Base-by-base conservation (phyloP, 1,140 invertebrate genomes). In the Drosophila elegans region DNA sequence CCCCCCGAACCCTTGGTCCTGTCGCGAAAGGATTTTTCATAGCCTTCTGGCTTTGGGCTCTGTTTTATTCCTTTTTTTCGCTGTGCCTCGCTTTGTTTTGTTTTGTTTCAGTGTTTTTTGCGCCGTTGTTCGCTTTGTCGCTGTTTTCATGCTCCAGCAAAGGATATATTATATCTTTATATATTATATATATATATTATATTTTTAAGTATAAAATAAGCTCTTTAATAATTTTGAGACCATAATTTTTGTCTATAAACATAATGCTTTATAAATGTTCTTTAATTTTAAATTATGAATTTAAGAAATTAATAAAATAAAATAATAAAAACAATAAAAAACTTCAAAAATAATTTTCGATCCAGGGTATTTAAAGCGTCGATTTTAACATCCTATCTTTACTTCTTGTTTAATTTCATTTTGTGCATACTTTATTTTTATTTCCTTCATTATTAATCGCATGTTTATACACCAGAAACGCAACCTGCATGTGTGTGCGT, bases 401-500 rank as follows among this genome's bases (percentile, higher is more conserved):
- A 9, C 13, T 36, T 57, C 61, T 66, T 64, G 75, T 80, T 85
- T 74, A 85, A 85, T 78, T 80, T 56, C 60, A 85, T 85, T 85
- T 80, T 78, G 59, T 74, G 63, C 63, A 86, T 78, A 81, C 78
- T 76, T 86, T 86, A 85, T 85, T 86, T 86, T 66, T 81, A 78
- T 86, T 81, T 82, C 66, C 67, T 86, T 86, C 66, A 86, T 86
- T 86, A 86, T 86, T 81, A 86, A 86, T 86, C 82, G 74, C 78
- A 76, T 86, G 82, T 86, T 86, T 86, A 78, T 78, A 86, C 74
- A 86, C 69, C 82, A 86, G 74, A 81, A 78, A 64, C 61, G 74
- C 74, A 74, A 49, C 48, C 74, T 63, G 60, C 76, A 66, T 64
- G 49, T 54, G 39, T 49, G 29, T 4, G 48, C 1, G 59, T 42